A percentile compares a stretch with the other conserved stretches of the same genome.
These are phyloP conservation scores for Cyanocitta stelleri DNA, from an alignment of 2,113 vertebrate species.

Conservation along the genomic window DNA sequence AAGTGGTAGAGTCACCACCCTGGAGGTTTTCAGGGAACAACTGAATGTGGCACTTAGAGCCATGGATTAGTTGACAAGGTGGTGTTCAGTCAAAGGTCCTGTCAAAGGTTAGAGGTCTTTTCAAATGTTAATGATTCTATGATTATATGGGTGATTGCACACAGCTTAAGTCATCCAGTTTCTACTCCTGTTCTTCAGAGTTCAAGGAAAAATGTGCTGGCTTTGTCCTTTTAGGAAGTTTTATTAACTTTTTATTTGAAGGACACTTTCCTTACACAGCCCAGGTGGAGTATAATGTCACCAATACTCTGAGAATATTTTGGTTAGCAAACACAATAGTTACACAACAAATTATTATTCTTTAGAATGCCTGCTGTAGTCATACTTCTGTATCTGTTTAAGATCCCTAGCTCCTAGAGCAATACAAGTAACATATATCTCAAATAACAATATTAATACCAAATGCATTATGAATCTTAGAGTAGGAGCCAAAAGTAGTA, in stretches of 20 bases:
- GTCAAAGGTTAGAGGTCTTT: background rate
- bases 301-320: background rate
- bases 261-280: background rate
- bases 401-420: background rate
- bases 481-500: background rate
- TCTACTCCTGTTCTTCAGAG: background rate
- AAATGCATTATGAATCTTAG: background rate
- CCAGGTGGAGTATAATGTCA: background rate
- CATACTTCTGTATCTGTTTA: background rate
- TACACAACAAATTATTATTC: background rate
- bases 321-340: background rate
- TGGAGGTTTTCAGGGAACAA: background rate
- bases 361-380: background rate
- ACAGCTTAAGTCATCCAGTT: background rate
- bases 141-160: background rate
- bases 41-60: background rate
- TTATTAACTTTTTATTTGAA: background rate
- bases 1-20: background rate
- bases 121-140: background rate
- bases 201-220: background rate
- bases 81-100: background rate
- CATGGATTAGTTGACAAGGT: background rate
- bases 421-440: background rate
- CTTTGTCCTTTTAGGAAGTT: background rate
- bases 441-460: background rate